Conservation (phyloP, 2,888 invertebrate species). For the Eristalis arbustorum region DNA sequence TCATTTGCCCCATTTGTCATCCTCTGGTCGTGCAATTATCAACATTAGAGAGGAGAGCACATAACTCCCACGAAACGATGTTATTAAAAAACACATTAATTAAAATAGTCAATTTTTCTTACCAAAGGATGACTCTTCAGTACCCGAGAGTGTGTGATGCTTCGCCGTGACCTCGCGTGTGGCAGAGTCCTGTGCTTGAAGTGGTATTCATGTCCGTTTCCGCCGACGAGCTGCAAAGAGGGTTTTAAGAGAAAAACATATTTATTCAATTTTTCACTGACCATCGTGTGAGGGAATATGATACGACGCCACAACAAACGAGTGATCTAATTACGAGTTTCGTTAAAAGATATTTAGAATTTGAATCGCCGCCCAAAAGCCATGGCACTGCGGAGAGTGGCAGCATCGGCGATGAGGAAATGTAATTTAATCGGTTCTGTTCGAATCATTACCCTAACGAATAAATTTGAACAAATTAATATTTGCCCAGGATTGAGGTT, state of each 20-base stretch:
- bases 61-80: background rate
- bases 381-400: no score
- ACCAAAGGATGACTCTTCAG: conserved; percentile 96
- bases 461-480: conserved; percentile 1
- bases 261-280: conserved; percentile 22
- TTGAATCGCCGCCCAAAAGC: conserved; percentile 1
- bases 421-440: conserved; percentile 18
- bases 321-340: background rate
- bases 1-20: no score
- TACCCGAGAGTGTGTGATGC: conserved; percentile 91
- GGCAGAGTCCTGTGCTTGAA: conserved; percentile 96
- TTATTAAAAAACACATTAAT: background rate
- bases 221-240: conserved; percentile 88
- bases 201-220: conserved; percentile 93
- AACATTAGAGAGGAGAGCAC: background rate
- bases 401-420: background rate
- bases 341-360: background rate
- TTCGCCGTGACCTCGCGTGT: conserved; percentile 92
- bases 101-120: conserved; percentile 80
- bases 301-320: conserved; percentile 32
- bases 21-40: background rate
- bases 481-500: conserved; percentile 3
- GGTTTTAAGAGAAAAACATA: conserved; percentile 28
- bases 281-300: conserved; percentile 32
- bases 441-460: conserved; percentile 4